Evolutionary conservation across 2,797 vertebrate genomes (phyloP).

Genomic region (Micromesistius poutassou): DNA sequence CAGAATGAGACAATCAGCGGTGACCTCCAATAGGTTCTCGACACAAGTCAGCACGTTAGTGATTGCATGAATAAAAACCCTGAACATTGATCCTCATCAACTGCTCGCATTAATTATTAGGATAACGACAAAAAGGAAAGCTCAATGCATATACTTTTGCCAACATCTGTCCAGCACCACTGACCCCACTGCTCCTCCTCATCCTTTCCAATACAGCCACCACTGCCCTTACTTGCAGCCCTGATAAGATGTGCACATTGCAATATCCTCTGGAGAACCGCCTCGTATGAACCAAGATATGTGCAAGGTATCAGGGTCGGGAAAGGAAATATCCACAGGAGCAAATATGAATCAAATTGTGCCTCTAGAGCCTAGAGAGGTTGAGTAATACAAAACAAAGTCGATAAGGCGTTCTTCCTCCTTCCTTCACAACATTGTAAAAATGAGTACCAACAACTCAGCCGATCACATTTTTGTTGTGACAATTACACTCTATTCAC

Average conservation of each 20-base stretch:
- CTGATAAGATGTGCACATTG: constrained; percentile 48
- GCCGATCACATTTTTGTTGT: neutral
- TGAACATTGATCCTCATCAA: constrained; percentile 8
- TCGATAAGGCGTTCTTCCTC: constrained; percentile 52
- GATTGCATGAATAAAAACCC: constrained; percentile 19
- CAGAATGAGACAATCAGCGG: neutral
- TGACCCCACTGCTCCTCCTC: neutral
- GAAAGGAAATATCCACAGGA: neutral
- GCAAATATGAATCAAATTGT: constrained; percentile 1
- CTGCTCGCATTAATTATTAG: constrained; percentile 12
- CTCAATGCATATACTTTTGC: constrained; percentile 9
- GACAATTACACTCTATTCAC: neutral
- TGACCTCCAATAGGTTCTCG: neutral
- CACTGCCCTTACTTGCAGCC: constrained; percentile 11
- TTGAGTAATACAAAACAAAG: constrained; percentile 32
- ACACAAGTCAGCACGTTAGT: neutral
- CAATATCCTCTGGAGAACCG: constrained; percentile 47
- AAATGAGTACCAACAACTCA: constrained; percentile 42
- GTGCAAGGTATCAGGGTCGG: constrained; percentile 13
- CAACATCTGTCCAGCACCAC: neutral
- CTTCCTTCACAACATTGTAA: constrained; percentile 15
- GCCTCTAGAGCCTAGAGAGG: constrained; percentile 16
- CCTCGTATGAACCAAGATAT: constrained; percentile 45
- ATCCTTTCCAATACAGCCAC: constrained; percentile 18
- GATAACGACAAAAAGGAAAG: neutral